Evolutionary conservation across 92 coral and sea anemone species (phyloP), one percentile per base, ranked within the genome.

Genomic region (Paragorgia papillata): DNA sequence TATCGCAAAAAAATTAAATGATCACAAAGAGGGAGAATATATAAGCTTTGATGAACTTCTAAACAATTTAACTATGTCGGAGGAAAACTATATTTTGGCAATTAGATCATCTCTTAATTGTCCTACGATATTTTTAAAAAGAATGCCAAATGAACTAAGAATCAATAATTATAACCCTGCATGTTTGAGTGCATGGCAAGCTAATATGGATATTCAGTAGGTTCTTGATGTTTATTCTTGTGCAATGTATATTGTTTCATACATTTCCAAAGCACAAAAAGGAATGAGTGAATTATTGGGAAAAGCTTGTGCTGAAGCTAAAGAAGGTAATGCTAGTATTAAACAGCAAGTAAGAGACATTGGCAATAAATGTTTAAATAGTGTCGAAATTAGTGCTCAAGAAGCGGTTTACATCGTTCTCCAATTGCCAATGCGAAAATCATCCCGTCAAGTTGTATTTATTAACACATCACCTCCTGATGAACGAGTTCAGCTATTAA

Each of bases 181-280:
- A n/a, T n/a, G n/a, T 49, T 74, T 84, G 20, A 50, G 14, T 17
- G 90, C 90, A 43, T 88, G 92, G 89, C 81, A 89, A 80, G 86
- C 91, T 19, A 87, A 87, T 49, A 84, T 86, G 90, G 90, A 82
- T 57, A 58, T 85, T 60, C 85, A 85, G 73, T 85, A 69, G 70
- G 85, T 85, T 41, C 84, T 85, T 25, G 88, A 86, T 83, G 79
- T 86, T 7, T 83, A 83, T 70, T 80, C 88, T 28, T 69, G 90
- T 86, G 89, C 90, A 28, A 51, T 83, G 58, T 81, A 73, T 20
- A 62, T 79, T 58, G 88, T 85, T 21, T 65, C 79, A 17, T 83
- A 86, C 63, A 84, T 87, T 20, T 87, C 90, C 37, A 87, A 84
- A 80, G 88, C 85, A 67, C 88, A 87, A 60, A 87, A 84, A 87